Conservation (phyloP, 2,113 vertebrate genomes). For the Nansenia antarctica region DNA sequence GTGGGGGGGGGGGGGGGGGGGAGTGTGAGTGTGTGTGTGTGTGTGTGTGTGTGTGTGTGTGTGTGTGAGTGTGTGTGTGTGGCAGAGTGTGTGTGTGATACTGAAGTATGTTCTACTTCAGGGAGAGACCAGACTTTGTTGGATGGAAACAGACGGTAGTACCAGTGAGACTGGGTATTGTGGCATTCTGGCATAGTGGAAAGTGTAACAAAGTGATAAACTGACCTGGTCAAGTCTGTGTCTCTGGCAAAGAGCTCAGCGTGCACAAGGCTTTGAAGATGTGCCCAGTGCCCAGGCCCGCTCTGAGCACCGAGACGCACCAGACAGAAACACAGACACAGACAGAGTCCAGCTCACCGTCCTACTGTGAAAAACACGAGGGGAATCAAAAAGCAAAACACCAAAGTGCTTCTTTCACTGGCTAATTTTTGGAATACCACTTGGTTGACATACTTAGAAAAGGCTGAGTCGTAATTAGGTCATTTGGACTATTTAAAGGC, state of each 20-base stretch:
- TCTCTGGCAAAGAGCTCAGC: constrained; percentile 51
- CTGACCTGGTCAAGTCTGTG: constrained; percentile 31
- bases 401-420: constrained; percentile 48
- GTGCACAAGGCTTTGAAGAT: constrained; percentile 44
- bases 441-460: constrained; percentile 69
- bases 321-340: constrained; percentile 39
- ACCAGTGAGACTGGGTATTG: constrained; percentile 32
- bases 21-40: not conserved
- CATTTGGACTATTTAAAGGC: constrained; percentile 78
- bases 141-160: not conserved
- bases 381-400: constrained; percentile 35
- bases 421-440: constrained; percentile 62
- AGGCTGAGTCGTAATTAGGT: constrained; percentile 75
- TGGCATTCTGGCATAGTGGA: constrained; percentile 36
- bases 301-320: constrained; percentile 44
- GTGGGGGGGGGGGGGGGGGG: not conserved
- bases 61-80: too few relatives aligned
- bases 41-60: not conserved
- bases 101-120: too few relatives aligned
- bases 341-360: constrained; percentile 47
- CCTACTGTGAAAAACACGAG: constrained; percentile 33
- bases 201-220: constrained; percentile 49
- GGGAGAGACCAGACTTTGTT: not conserved
- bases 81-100: not conserved
- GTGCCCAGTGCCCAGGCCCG: constrained; percentile 19